A percentile compares a stretch with the other conserved stretches of the same genome.
Conservation (phyloP, 2,888 invertebrate species). For the Branchellion lobata region DNA sequence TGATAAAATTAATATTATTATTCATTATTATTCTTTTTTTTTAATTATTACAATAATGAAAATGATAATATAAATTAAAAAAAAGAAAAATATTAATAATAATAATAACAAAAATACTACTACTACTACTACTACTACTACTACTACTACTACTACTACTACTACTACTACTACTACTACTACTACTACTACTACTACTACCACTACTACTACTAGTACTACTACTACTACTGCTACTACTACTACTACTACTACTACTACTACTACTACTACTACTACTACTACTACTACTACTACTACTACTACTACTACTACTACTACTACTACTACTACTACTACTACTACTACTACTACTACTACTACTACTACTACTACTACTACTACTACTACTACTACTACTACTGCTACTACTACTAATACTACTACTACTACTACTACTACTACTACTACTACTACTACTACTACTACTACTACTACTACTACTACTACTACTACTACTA, state of each 20-base stretch:
- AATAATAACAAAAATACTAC: too few species aligned
- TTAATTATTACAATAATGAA: too few species aligned
- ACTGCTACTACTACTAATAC: conserved; percentile 1
- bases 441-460: conserved; percentile 22
- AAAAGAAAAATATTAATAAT: too few species aligned
- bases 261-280: conserved; percentile 31
- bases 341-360: conserved; percentile 27
- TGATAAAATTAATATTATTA: too few species aligned
- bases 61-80: too few species aligned
- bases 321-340: conserved; percentile 26
- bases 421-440: conserved; percentile 23
- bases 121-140: too few species aligned
- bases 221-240: conserved; percentile 33
- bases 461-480: conserved; percentile 23
- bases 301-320: background rate
- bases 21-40: too few species aligned
- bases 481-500: conserved; percentile 24
- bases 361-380: conserved; percentile 29
- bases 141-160: too few species aligned
- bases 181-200: conserved; percentile 2
- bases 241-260: conserved; percentile 44
- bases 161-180: conserved; percentile 9
- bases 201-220: background rate
- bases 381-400: conserved; percentile 29
- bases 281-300: background rate